A percentile compares a stretch with the other conserved stretches of the same genome.
Conservation (phyloP, 2,113 vertebrate genomes). For the Epinephelus fuscoguttatus region DNA sequence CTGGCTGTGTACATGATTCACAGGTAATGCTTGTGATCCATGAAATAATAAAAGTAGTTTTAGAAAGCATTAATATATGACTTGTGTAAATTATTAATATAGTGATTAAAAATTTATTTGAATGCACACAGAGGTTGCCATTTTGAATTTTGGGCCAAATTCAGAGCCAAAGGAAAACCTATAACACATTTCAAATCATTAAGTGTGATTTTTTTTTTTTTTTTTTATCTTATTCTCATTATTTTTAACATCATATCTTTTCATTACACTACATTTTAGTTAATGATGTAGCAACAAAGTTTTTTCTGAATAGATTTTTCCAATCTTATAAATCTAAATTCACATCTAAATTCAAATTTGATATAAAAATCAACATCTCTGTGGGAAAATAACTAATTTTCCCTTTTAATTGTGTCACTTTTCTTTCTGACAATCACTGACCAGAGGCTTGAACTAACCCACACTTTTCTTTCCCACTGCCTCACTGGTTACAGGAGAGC, state of each 20-base stretch:
- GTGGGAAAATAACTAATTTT: background rate
- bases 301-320: background rate
- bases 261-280: slow-evolving; percentile 24
- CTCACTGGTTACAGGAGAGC: slow-evolving; percentile 39
- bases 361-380: background rate
- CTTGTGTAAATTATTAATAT: slow-evolving; percentile 34
- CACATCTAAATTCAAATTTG: background rate
- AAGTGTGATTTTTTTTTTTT: background rate
- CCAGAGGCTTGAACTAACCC: slow-evolving; percentile 16
- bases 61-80: slow-evolving; percentile 37
- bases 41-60: slow-evolving; percentile 34
- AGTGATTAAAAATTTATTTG: slow-evolving; percentile 34
- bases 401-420: background rate
- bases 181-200: background rate
- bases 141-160: slow-evolving; percentile 8
- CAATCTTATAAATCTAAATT: background rate
- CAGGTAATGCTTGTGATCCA: slow-evolving; percentile 18
- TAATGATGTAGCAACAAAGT: background rate
- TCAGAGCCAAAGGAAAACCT: background rate
- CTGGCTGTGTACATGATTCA: background rate
- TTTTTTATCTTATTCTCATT: too few species aligned
- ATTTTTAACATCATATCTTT: background rate
- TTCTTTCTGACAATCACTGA: slow-evolving; percentile 18
- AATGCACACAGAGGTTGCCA: slow-evolving; percentile 12
- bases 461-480: slow-evolving; percentile 20